Percentiles rank a stretch among this genome's conserved stretches.
Conservation (phyloP, 2,888 invertebrate genomes). For the Julus scanicus region DNA sequence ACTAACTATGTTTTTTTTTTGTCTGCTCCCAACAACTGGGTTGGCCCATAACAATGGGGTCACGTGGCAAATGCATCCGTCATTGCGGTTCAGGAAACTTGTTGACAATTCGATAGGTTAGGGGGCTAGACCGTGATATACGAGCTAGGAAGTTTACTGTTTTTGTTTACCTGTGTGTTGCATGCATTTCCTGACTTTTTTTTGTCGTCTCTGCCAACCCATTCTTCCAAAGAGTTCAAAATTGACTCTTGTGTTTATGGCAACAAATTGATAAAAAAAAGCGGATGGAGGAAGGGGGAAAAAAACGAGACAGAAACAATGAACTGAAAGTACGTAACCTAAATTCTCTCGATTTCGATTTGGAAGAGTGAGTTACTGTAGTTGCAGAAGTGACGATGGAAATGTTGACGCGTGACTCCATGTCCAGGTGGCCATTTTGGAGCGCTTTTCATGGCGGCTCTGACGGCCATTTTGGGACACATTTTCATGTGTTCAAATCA, state of each 20-base stretch:
- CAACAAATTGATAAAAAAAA: conserved; percentile 13
- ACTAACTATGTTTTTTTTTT: too few species aligned
- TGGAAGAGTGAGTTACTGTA: background rate
- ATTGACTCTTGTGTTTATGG: background rate
- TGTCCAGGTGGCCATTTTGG: background rate
- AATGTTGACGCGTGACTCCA: background rate
- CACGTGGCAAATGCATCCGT: conserved; percentile 13
- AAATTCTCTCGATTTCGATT: background rate
- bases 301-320: background rate
- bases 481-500: too few species aligned
- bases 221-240: conserved; percentile 33
- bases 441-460: too few species aligned
- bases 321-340: background rate
- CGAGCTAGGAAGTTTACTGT: conserved; percentile 25
- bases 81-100: conserved; percentile 13
- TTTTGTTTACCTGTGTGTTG: conserved; percentile 15
- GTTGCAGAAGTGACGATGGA: background rate
- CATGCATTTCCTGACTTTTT: conserved; percentile 10
- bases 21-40: too few species aligned
- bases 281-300: conserved; percentile 17
- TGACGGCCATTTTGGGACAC: too few species aligned
- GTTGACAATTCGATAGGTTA: conserved; percentile 25
- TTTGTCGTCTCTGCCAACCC: conserved; percentile 4
- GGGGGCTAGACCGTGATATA: background rate
- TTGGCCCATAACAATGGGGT: conserved; percentile 18